phyloP scores from a whole-genome alignment of 2,113 vertebrate species.

The Excalfactoria chinensis region DNA sequence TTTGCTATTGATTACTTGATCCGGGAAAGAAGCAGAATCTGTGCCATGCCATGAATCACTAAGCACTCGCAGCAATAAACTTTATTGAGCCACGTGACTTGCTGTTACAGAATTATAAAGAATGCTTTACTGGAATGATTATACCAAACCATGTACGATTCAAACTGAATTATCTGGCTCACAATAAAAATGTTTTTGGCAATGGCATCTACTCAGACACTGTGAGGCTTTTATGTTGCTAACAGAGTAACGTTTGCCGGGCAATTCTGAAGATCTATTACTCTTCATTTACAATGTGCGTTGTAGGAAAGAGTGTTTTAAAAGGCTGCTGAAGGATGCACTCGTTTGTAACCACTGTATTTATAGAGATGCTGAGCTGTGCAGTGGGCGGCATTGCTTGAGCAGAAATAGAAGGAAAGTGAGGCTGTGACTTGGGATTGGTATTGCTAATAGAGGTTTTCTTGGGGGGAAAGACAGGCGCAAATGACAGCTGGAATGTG shows the following conservation, averaged over 20 bases:
- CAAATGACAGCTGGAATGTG: neutral
- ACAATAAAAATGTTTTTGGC: slow-evolving; percentile 66
- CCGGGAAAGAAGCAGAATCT: slow-evolving; percentile 52
- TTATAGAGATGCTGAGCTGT: slow-evolving; percentile 43
- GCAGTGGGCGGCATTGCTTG: slow-evolving; percentile 6
- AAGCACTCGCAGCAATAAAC: slow-evolving; percentile 62
- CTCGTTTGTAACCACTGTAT: slow-evolving; percentile 25
- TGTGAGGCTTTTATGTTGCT: slow-evolving; percentile 53
- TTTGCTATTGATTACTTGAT: slow-evolving; percentile 70
- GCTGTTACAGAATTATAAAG: slow-evolving; percentile 68
- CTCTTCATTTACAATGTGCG: slow-evolving; percentile 44
- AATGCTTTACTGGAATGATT: slow-evolving; percentile 65
- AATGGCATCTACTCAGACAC: slow-evolving; percentile 41
- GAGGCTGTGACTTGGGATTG: neutral
- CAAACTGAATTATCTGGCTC: slow-evolving; percentile 59
- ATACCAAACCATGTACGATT: slow-evolving; percentile 42
- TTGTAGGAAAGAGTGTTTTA: slow-evolving; percentile 45
- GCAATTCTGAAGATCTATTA: slow-evolving; percentile 57
- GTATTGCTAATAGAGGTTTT: slow-evolving; percentile 4
- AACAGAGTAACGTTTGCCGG: slow-evolving; percentile 53
- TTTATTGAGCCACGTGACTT: slow-evolving; percentile 60
- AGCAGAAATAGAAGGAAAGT: slow-evolving; percentile 32
- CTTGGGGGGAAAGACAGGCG: neutral
- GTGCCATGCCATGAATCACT: slow-evolving; percentile 60
- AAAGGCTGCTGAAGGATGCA: slow-evolving; percentile 53